These are phyloP conservation scores for Spea bombifrons DNA, from an alignment of 2,113 vertebrate genomes.

Conservation along the genomic window DNA sequence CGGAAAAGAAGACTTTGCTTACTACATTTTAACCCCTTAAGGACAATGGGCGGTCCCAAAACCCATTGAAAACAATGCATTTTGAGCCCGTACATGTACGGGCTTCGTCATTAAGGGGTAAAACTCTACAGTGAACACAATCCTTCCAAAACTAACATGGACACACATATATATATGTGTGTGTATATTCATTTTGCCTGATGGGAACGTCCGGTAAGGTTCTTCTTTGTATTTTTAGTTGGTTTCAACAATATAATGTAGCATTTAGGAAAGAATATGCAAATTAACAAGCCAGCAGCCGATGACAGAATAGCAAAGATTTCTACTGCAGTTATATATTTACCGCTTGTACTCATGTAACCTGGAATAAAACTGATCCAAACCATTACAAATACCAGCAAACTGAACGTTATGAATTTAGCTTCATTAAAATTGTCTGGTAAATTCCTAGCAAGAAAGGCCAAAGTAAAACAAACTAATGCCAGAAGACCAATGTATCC, in stretches of 20 bases:
- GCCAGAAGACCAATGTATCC: slow-evolving; percentile 47
- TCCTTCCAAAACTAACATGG: too few species aligned
- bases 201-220: slow-evolving; percentile 56
- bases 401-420: slow-evolving; percentile 46
- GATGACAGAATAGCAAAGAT: slow-evolving; percentile 44
- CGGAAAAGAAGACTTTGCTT: too few species aligned
- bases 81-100: too few species aligned
- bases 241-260: slow-evolving; percentile 41
- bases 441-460: slow-evolving; percentile 42
- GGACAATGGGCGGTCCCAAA: too few species aligned
- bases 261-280: slow-evolving; percentile 41
- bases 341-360: slow-evolving; percentile 37
- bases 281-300: slow-evolving; percentile 34
- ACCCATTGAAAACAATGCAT: too few species aligned
- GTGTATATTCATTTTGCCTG: background rate
- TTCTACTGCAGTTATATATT: slow-evolving; percentile 39
- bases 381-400: slow-evolving; percentile 44
- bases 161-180: too few species aligned
- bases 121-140: too few species aligned
- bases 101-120: too few species aligned
- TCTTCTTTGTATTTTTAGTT: slow-evolving; percentile 66
- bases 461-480: slow-evolving; percentile 41
- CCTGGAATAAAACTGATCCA: slow-evolving; percentile 38
- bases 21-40: too few species aligned
- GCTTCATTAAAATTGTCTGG: slow-evolving; percentile 47